Base-by-base conservation (phyloP, 2,797 vertebrate species). In the Geotria australis region DNA sequence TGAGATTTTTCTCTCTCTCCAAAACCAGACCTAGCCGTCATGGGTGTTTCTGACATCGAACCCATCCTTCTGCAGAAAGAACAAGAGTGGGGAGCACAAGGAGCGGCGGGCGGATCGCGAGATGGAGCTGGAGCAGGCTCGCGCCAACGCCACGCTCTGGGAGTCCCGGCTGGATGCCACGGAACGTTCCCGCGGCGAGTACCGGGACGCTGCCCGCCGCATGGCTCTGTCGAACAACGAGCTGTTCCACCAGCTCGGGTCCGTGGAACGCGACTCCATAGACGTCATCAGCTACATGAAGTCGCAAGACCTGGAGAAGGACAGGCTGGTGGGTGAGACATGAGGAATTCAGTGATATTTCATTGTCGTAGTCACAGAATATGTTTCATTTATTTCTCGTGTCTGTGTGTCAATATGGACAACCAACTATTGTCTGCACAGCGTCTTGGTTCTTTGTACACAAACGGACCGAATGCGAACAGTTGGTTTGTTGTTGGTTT, bases 91-190 rank as follows among this genome's bases (percentile, higher is more conserved):
- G 24, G 24, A 38, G 24, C 24, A 38, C 24, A 38, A 38, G 24
- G 24, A 38, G 24, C 38, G 24, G 24, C 24, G 38, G 24, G 38
- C 3, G 24, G 24, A 38, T 38, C 24, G 24, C 9, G 79, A 84
- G 60, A 64, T 70, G 5, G 77, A 78, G 14, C 11, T 70, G 3
- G 80, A 85, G 11, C 77, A 70, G 63, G 75, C 76, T 10, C 78
- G 75, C 57, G 72, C 71, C 13, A 78, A 68, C 60, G 74, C 76
- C 1, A 66, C 74, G 12, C 70, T 86, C 2, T 84, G 81, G 83
- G 81, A 86, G 70, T 65, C 77, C 15, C 73, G 74, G 62, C 59
- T 83, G 58, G 68, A 76, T 62, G 63, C 73, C 57, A 72, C 72
- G 1, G 77, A 79, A 53, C 64, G 66, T 61, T 77, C 76, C 2